phyloP scores from a whole-genome alignment of 1,140 invertebrate genomes.

The Habropoda laboriosa region DNA sequence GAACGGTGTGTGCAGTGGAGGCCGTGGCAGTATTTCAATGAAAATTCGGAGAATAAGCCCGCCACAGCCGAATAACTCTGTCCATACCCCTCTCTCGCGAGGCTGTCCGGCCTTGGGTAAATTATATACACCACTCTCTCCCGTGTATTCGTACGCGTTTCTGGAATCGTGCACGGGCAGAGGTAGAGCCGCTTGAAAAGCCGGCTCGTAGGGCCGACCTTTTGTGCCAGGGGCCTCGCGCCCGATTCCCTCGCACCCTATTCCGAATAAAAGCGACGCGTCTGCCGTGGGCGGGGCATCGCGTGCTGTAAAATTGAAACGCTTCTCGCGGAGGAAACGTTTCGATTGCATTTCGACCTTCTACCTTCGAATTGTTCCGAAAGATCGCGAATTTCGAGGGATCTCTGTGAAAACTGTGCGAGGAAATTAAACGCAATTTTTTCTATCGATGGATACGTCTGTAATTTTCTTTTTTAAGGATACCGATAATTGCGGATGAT shows the following conservation, averaged over 20 bases:
- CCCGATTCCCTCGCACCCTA: background rate
- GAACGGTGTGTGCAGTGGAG: conserved; percentile 4
- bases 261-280: background rate
- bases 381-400: no score
- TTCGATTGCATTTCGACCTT: no score
- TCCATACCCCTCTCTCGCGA: conserved; percentile 20
- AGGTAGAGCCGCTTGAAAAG: conserved; percentile 22
- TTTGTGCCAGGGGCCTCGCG: conserved; percentile 4
- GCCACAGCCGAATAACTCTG: conserved; percentile 26
- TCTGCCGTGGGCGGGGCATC: background rate
- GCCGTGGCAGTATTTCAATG: conserved; percentile 24
- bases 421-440: no score
- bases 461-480: no score
- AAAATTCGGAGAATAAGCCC: conserved; percentile 30
- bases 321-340: background rate
- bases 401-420: no score
- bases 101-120: conserved; percentile 5
- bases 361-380: background rate
- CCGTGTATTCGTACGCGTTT: conserved; percentile 14
- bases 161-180: conserved; percentile 12
- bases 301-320: background rate
- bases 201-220: background rate
- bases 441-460: no score
- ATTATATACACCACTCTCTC: conserved; percentile 1
- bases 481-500: no score